phyloP scores from a whole-genome alignment of 2,113 vertebrate genomes.

The Phoxinus phoxinus region DNA sequence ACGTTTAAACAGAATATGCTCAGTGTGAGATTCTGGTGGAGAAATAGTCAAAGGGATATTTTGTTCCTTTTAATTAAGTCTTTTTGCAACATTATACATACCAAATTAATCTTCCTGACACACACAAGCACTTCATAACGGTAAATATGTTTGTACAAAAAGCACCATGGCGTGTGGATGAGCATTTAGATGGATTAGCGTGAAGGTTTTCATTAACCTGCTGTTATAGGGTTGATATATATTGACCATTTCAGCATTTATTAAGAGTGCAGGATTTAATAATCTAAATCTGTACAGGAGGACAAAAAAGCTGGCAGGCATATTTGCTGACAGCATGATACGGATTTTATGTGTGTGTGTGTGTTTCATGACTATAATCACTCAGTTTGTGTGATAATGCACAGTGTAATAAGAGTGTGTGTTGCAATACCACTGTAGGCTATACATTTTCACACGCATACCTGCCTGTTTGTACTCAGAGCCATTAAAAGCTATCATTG shows the following conservation, averaged over 20 bases:
- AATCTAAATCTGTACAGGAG: conserved; percentile 13
- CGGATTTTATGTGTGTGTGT: conserved; percentile 41
- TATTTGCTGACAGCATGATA: conserved; percentile 22
- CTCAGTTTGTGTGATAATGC: not conserved
- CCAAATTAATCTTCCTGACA: not conserved
- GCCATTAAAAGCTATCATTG: not conserved
- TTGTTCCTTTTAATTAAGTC: not conserved
- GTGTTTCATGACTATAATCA: not conserved
- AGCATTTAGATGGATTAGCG: conserved; percentile 22
- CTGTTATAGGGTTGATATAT: not conserved
- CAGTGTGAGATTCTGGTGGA: not conserved
- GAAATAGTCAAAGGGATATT: not conserved
- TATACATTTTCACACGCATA: conserved; percentile 19
- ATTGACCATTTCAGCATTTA: conserved; percentile 23
- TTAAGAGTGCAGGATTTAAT: not conserved
- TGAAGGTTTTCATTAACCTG: not conserved
- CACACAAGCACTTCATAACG: not conserved
- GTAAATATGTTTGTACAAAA: not conserved
- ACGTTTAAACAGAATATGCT: not conserved
- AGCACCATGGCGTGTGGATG: not conserved
- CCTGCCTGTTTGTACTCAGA: not conserved
- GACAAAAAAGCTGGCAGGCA: not conserved
- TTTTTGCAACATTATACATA: not conserved
- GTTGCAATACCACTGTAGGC: conserved; percentile 8
- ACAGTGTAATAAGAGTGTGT: conserved; percentile 1